A percentile compares a stretch with the other conserved stretches of the same genome.
phyloP scores from a whole-genome alignment of 1,140 invertebrate species.

The Caenorhabditis briggsae region DNA sequence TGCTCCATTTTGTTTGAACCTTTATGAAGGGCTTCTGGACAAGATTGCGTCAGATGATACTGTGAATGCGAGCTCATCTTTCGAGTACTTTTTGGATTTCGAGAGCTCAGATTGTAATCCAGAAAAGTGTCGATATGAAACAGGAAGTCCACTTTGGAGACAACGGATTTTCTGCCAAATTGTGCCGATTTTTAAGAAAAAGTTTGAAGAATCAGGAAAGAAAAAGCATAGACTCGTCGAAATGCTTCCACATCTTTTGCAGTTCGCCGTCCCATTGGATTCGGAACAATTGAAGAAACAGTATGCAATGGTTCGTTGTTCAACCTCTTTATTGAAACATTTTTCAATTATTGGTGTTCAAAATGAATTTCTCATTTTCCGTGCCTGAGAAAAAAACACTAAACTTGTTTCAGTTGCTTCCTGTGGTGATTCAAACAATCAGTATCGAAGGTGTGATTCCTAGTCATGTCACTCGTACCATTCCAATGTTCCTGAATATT shows the following conservation, averaged over 20 bases:
- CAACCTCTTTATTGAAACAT: not conserved
- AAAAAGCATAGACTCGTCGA: constrained; percentile 17
- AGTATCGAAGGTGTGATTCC: constrained; percentile 18
- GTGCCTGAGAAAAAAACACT: not conserved
- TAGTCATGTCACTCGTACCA: constrained; percentile 19
- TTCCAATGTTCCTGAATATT: constrained; percentile 44
- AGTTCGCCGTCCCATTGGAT: constrained; percentile 19
- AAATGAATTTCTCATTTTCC: not conserved
- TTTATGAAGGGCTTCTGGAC: not conserved
- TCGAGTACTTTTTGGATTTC: constrained; percentile 40
- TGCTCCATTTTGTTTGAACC: not conserved
- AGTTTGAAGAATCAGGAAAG: constrained; percentile 3
- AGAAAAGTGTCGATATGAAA: constrained; percentile 28
- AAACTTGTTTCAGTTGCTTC: constrained; percentile 44
- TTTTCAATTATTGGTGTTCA: not conserved
- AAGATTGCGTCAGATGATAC: not conserved
- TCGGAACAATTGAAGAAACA: constrained; percentile 31
- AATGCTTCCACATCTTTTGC: constrained; percentile 30
- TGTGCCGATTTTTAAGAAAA: constrained; percentile 32
- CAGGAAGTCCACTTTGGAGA: constrained; percentile 33
- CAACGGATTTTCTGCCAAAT: constrained; percentile 43
- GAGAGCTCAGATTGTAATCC: constrained; percentile 4
- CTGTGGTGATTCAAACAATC: constrained; percentile 33
- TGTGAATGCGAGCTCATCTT: not conserved
- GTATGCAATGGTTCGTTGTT: not conserved